A percentile compares a stretch with the other conserved stretches of the same genome.
These are phyloP conservation scores for Oryzias woworae DNA, from an alignment of 2,113 vertebrate species.

Conservation along the genomic window DNA sequence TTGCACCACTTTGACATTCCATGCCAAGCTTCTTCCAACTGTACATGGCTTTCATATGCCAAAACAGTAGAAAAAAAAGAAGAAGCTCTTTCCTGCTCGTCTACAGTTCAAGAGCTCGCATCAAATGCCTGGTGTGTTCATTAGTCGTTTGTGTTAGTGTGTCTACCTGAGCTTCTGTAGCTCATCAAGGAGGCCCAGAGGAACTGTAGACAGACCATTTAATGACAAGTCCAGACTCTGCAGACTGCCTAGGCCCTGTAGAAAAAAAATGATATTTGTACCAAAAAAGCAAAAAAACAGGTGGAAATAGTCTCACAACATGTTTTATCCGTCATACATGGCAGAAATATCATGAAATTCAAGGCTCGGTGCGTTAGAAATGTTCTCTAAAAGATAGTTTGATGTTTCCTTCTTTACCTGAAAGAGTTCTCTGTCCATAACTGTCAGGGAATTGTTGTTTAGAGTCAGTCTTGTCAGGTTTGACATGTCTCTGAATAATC, in stretches of 20 bases:
- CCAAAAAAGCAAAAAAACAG: not conserved
- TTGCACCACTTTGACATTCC: too few species aligned
- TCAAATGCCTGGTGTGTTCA: too few species aligned
- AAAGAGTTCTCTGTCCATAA: conserved; percentile 89
- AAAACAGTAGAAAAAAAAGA: too few species aligned
- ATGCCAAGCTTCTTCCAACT: too few species aligned
- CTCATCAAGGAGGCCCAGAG: conserved; percentile 87
- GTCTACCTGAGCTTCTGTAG: conserved; percentile 81
- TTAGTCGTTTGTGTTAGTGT: not conserved
- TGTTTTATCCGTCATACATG: too few species aligned
- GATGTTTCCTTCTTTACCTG: conserved; percentile 59
- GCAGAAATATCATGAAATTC: too few species aligned
- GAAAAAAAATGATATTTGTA: conserved; percentile 16
- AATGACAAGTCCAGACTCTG: conserved; percentile 92
- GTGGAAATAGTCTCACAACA: too few species aligned
- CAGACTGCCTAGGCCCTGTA: conserved; percentile 77
- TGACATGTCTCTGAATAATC: conserved; percentile 86
- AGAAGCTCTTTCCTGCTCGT: too few species aligned
- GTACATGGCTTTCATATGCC: too few species aligned
- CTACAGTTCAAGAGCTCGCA: too few species aligned
- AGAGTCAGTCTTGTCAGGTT: conserved; percentile 91
- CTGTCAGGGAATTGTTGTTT: conserved; percentile 94
- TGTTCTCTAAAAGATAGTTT: too few species aligned
- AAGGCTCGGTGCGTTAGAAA: too few species aligned
- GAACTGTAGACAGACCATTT: conserved; percentile 89